A percentile compares a stretch with the other conserved stretches of the same genome.
phyloP scores from a whole-genome alignment of 2,888 invertebrate species.

The Meiosimyza decipiens region DNA sequence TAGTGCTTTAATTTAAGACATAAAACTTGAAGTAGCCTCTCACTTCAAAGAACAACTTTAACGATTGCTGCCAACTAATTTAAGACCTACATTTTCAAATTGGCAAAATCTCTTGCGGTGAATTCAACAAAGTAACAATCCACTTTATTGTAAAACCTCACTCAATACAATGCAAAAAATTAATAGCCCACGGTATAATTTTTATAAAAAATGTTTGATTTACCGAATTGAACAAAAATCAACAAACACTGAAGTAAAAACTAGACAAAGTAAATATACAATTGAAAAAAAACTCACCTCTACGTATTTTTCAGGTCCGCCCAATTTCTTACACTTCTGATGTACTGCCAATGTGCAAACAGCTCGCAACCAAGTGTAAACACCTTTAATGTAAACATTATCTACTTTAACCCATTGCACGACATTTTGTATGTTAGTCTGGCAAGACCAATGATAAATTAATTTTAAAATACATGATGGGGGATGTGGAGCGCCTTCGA shows the following conservation, averaged over 20 bases:
- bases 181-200: not conserved
- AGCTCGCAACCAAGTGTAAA: constrained; percentile 80
- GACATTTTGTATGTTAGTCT: constrained; percentile 89
- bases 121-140: too few species aligned
- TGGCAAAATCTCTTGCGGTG: too few species aligned
- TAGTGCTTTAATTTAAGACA: not conserved
- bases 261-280: not conserved
- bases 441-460: constrained; percentile 92
- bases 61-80: too few species aligned
- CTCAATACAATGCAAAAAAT: too few species aligned
- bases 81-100: too few species aligned
- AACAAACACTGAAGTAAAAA: not conserved
- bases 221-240: not conserved
- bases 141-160: too few species aligned
- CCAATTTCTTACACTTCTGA: constrained; percentile 79
- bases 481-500: constrained; percentile 86
- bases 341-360: constrained; percentile 84
- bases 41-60: too few species aligned
- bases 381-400: constrained; percentile 74
- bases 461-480: constrained; percentile 85
- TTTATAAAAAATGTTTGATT: not conserved
- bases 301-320: constrained; percentile 77
- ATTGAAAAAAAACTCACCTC: constrained; percentile 65
- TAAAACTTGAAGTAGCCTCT: too few species aligned
- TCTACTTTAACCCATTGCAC: constrained; percentile 89